Percentiles rank a stretch among this genome's conserved stretches.
phyloP scores from a whole-genome alignment of 2,113 vertebrate genomes.

The Cyprinus carpio region DNA sequence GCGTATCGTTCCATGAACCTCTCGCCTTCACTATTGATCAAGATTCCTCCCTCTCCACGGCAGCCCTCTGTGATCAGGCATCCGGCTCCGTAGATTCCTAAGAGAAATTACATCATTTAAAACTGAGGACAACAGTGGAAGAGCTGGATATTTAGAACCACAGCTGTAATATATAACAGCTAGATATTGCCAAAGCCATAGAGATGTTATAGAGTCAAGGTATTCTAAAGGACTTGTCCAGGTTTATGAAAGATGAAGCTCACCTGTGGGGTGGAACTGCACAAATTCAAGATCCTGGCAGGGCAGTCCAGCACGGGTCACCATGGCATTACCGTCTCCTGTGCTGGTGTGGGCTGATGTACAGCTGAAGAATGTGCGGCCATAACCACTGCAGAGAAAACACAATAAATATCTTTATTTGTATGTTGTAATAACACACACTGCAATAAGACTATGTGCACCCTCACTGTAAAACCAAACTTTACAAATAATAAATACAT shows the following conservation, averaged over 20 bases:
- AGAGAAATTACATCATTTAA: background rate
- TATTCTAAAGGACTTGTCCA: background rate
- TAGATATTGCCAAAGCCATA: too few species aligned
- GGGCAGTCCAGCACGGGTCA: conserved; percentile 92
- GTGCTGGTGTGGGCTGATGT: conserved; percentile 96
- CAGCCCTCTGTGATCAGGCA: conserved; percentile 98
- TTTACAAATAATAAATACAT: too few species aligned
- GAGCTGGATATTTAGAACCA: background rate
- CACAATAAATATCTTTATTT: too few species aligned
- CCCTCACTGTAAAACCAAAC: too few species aligned
- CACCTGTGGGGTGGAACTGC: conserved; percentile 98
- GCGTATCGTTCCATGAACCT: conserved; percentile 98
- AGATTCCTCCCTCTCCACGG: conserved; percentile 96
- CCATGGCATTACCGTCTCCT: conserved; percentile 93
- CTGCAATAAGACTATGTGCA: too few species aligned
- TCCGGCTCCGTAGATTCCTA: conserved; percentile 96
- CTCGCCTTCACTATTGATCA: conserved; percentile 96
- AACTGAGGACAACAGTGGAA: background rate
- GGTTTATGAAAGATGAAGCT: conserved; percentile 14
- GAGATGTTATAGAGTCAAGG: too few species aligned
- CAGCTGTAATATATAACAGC: too few species aligned
- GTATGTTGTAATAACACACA: too few species aligned
- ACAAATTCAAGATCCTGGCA: conserved; percentile 98
- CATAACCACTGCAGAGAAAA: conserved; percentile 83
- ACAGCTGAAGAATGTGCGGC: conserved; percentile 94